Percentiles rank a stretch among this genome's conserved stretches.
phyloP scores from a whole-genome alignment of 2,113 vertebrate genomes.

The Cyprinus carpio region DNA sequence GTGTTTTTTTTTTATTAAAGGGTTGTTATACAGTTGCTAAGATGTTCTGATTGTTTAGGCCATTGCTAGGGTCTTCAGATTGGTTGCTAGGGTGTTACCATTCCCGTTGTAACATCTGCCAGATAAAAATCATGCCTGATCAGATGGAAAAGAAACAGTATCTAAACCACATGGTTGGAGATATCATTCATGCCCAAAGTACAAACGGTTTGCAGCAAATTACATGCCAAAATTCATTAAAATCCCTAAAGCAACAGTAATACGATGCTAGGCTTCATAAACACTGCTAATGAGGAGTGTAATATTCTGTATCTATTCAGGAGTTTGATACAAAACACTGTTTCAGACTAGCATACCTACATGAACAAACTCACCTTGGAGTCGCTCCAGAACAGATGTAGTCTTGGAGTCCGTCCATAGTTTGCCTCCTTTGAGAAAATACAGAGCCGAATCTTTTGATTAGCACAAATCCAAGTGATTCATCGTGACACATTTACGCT shows the following conservation, averaged over 20 bases:
- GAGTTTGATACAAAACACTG: too few species aligned
- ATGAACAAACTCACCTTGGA: constrained; percentile 36
- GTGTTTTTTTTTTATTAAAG: too few species aligned
- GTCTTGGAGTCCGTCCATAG: constrained; percentile 54
- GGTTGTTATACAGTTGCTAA: not conserved
- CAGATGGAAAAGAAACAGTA: not conserved
- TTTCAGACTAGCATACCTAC: not conserved
- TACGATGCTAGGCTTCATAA: too few species aligned
- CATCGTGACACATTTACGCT: constrained; percentile 55
- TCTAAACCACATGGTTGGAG: too few species aligned
- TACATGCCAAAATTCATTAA: not conserved
- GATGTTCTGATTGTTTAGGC: not conserved
- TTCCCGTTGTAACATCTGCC: too few species aligned
- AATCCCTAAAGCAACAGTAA: too few species aligned
- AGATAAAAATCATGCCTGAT: not conserved
- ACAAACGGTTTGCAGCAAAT: too few species aligned
- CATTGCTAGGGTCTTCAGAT: not conserved
- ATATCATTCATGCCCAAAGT: not conserved
- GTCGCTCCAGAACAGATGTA: constrained; percentile 52
- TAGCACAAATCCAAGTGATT: constrained; percentile 53
- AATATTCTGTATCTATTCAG: not conserved
- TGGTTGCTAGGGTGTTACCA: not conserved
- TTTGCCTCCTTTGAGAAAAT: constrained; percentile 50
- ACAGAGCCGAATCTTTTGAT: constrained; percentile 37
- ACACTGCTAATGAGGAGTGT: not conserved